These are phyloP conservation scores for Phrynocephalus guinanensis DNA, from an alignment of 2,797 vertebrate species.

Conservation along the genomic window DNA sequence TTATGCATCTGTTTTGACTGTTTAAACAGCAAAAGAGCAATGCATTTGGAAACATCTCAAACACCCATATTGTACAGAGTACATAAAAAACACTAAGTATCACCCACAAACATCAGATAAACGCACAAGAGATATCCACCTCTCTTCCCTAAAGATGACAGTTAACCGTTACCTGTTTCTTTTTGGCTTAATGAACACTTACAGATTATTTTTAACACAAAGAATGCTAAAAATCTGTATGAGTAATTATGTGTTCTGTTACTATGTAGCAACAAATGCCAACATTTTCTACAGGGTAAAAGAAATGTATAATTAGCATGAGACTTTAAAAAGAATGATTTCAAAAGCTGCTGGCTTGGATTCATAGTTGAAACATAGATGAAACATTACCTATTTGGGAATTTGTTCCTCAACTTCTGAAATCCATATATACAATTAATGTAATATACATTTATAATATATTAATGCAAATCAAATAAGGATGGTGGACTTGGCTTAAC, in stretches of 20 bases:
- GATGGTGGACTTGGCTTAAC: not conserved
- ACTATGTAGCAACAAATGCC: conserved; percentile 26
- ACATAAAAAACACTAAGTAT: not conserved
- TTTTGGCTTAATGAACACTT: conserved; percentile 4
- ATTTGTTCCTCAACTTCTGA: conserved; percentile 46
- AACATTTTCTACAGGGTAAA: conserved; percentile 28
- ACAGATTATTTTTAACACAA: conserved; percentile 42
- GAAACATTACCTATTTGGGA: not conserved
- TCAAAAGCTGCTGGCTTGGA: conserved; percentile 6
- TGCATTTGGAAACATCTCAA: not conserved
- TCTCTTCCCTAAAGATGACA: not conserved
- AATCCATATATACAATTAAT: conserved; percentile 38
- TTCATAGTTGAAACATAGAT: not conserved
- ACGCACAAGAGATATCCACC: conserved; percentile 1
- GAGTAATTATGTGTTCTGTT: conserved; percentile 40
- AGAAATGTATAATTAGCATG: conserved; percentile 31
- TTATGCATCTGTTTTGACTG: not conserved
- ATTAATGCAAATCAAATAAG: conserved; percentile 15
- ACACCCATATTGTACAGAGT: not conserved
- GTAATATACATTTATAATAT: no score
- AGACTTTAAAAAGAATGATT: conserved; percentile 5
- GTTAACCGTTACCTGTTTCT: conserved; percentile 16
- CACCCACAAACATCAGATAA: not conserved
- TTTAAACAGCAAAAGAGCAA: not conserved
- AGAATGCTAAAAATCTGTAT: conserved; percentile 50